Percentiles rank a stretch among this genome's conserved stretches.
Evolutionary conservation across 2,888 invertebrate species (phyloP).

Genomic region (Andricus curvator): DNA sequence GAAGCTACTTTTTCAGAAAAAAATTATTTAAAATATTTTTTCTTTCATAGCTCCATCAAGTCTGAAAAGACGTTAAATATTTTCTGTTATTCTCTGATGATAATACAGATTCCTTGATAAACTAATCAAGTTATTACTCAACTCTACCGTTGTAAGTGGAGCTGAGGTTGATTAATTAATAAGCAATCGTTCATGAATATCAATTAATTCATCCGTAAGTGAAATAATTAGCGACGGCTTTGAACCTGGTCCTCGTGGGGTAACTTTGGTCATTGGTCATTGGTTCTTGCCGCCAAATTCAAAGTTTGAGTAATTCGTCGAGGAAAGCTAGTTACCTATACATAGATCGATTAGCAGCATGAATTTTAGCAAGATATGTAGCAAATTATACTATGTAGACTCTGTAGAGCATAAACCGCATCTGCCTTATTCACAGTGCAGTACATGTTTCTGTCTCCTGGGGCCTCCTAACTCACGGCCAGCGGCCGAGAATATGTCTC

Average conservation of each 20-base stretch:
- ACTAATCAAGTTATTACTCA: too few species aligned
- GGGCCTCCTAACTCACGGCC: slow-evolving; percentile 68
- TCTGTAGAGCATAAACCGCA: slow-evolving; percentile 55
- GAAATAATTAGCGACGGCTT: slow-evolving; percentile 25
- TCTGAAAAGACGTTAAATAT: too few species aligned
- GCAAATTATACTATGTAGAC: slow-evolving; percentile 44
- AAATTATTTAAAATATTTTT: too few species aligned
- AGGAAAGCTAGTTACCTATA: slow-evolving; percentile 27
- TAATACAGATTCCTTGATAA: too few species aligned
- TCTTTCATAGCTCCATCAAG: too few species aligned
- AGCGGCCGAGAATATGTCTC: slow-evolving; percentile 71
- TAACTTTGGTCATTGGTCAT: slow-evolving; percentile 35
- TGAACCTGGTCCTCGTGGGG: neutral
- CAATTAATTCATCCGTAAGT: neutral
- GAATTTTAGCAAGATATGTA: slow-evolving; percentile 38
- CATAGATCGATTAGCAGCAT: slow-evolving; percentile 23
- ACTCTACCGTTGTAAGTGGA: neutral
- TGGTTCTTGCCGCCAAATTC: neutral
- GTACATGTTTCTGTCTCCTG: slow-evolving; percentile 56
- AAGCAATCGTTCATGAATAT: slow-evolving; percentile 4
- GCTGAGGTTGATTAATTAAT: neutral
- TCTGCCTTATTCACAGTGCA: slow-evolving; percentile 70
- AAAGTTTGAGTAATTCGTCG: slow-evolving; percentile 14
- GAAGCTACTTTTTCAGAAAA: too few species aligned
- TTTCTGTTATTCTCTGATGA: too few species aligned